Conservation (phyloP, 2,888 invertebrate genomes). For the Melangyna quadrimaculata region DNA sequence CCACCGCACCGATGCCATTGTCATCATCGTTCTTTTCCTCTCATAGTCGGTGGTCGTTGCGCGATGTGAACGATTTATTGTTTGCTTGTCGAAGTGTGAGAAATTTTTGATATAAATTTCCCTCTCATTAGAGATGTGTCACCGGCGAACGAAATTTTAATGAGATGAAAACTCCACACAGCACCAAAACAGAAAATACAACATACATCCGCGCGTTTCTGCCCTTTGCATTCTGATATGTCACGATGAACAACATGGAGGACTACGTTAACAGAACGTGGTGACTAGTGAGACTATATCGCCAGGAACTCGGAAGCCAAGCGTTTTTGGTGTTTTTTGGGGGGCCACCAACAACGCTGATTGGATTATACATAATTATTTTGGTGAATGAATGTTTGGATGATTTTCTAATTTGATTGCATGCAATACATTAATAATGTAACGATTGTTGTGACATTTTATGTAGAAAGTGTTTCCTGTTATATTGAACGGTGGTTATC, state of each 20-base stretch:
- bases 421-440: constrained; percentile 65
- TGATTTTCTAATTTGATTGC: constrained; percentile 65
- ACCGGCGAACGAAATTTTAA: constrained; percentile 71
- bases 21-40: neutral
- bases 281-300: neutral
- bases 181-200: neutral
- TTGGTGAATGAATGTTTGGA: constrained; percentile 33
- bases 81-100: constrained; percentile 79
- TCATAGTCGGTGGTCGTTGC: constrained; percentile 19
- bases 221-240: neutral
- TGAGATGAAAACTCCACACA: constrained; percentile 67
- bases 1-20: too few relatives aligned
- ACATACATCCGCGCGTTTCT: neutral
- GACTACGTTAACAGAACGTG: neutral
- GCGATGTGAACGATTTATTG: constrained; percentile 75
- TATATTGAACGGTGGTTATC: constrained; percentile 8
- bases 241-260: neutral
- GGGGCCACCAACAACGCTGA: constrained; percentile 51
- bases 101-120: constrained; percentile 76
- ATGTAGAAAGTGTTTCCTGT: constrained; percentile 49
- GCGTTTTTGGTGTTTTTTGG: constrained; percentile 17
- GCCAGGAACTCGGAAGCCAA: neutral
- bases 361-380: neutral
- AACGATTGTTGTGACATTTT: constrained; percentile 67
- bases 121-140: constrained; percentile 72